Base-by-base conservation (phyloP, 2,888 invertebrate genomes). In the Andrena praecox region DNA sequence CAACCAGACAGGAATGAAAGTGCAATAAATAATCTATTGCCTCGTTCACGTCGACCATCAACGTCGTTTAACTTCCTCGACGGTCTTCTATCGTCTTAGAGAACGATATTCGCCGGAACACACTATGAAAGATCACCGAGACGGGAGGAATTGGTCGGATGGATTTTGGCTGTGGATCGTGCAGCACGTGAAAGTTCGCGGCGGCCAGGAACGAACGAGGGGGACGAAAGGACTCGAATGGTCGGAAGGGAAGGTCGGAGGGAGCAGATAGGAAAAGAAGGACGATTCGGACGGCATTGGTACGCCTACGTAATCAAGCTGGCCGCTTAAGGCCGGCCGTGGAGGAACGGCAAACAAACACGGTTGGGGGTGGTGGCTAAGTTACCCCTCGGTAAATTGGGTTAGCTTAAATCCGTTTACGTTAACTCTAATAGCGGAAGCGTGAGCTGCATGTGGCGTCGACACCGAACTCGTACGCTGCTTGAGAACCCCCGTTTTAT, bases 341-440 rank as follows among this genome's bases (percentile, higher is more conserved):
- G 85, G 80, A 85, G 83, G 60, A 83, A 83, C 78, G 84, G 84
- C 89, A 89, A 91, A 91, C 91, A 93, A 92, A 92, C 90, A 85
- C 87, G 87, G 85, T 79, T 76, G 88, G 87, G 86, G 88, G 85
- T 16, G 42, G 42, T 42, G 89, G 91, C 86, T 89, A 92, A 93
- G 91, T 93, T 91, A 90, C 90, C 91, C 90, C 89, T 88, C 89
- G 88, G 87, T 90, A 93, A 93, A 93, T 93, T 93, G 92, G 92
- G 93, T 93, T 93, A 93, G 90, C 89, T 89, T 87, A 91, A 93
- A 93, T 93, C 93, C 93, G 91, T 92, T 93, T 93, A 93, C 91
- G 91, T 90, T 91, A 93, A 93, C 92, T 92, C 92, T 93, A 93
- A 93, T 92, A 90, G 92, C 89, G 89, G 89, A 89, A 90, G 90